A percentile compares a stretch with the other conserved stretches of the same genome.
These are phyloP conservation scores for Hypomecis punctinalis DNA, from an alignment of 2,888 invertebrate species.

Conservation along the genomic window DNA sequence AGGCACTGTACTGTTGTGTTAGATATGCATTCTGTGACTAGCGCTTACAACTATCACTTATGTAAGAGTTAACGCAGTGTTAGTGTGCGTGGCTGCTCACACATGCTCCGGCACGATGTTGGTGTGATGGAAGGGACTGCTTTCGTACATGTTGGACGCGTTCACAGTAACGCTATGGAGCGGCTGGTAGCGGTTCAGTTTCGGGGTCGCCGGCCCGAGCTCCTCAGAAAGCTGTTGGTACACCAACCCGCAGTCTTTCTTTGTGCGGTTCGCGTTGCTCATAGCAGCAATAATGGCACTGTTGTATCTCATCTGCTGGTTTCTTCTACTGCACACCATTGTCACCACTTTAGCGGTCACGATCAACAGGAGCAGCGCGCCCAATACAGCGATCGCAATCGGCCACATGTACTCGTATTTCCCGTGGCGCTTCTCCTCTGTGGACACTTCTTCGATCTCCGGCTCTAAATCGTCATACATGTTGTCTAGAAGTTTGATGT, in stretches of 20 bases:
- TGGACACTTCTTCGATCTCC: slow-evolving; percentile 63
- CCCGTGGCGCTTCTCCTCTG: slow-evolving; percentile 72
- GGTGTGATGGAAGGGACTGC: slow-evolving; percentile 87
- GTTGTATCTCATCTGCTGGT: slow-evolving; percentile 76
- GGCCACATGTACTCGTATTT: slow-evolving; percentile 84
- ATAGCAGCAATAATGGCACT: slow-evolving; percentile 83
- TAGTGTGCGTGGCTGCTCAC: slow-evolving; percentile 73
- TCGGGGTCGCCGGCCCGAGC: slow-evolving; percentile 88
- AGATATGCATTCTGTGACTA: slow-evolving; percentile 75
- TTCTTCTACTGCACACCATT: slow-evolving; percentile 66
- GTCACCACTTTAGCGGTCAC: slow-evolving; percentile 82
- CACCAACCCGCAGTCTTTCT: slow-evolving; percentile 90
- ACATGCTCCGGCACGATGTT: slow-evolving; percentile 87
- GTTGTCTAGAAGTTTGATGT: slow-evolving; percentile 69
- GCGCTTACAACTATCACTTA: slow-evolving; percentile 81
- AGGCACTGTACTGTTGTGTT: slow-evolving; percentile 74
- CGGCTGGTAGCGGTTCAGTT: slow-evolving; percentile 87
- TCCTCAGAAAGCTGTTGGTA: slow-evolving; percentile 93
- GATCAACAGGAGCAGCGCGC: slow-evolving; percentile 83
- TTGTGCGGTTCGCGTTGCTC: slow-evolving; percentile 82
- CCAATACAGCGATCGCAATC: slow-evolving; percentile 84
- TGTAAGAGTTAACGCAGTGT: slow-evolving; percentile 78
- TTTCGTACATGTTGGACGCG: slow-evolving; percentile 83
- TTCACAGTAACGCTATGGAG: slow-evolving; percentile 79
- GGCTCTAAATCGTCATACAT: slow-evolving; percentile 63